Percentiles rank a stretch among this genome's conserved stretches.
Evolutionary conservation across 2,113 vertebrate genomes (phyloP).

Genomic region (Herpetotheres cachinnans): DNA sequence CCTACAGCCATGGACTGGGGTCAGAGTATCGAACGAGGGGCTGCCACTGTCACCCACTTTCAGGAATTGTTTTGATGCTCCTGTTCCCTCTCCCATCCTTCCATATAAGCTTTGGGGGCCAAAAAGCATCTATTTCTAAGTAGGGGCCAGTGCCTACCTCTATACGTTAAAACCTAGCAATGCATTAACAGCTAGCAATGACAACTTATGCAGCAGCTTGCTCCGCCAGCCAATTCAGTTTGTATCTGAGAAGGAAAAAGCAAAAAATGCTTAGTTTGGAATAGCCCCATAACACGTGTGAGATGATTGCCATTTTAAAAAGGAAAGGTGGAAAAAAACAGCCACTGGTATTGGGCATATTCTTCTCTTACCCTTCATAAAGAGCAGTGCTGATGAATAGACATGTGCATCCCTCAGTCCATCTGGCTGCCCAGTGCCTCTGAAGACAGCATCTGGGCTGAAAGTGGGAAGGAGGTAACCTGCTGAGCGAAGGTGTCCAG

Average conservation of each 20-base stretch:
- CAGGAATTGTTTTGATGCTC: background rate
- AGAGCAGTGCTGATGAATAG: background rate
- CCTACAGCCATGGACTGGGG: accelerated
- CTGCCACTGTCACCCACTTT: background rate
- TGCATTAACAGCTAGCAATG: background rate
- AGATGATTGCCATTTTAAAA: background rate
- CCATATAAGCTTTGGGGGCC: background rate
- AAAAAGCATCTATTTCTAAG: background rate
- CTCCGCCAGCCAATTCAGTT: background rate
- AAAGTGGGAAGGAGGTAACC: background rate
- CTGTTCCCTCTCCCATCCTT: background rate
- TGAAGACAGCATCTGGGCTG: background rate
- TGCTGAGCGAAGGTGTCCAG: background rate
- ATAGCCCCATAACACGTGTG: background rate
- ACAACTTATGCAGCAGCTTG: background rate
- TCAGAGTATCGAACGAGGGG: background rate
- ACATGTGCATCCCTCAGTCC: background rate
- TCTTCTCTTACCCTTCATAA: background rate
- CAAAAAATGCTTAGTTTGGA: background rate
- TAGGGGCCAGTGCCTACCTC: background rate
- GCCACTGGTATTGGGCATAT: background rate
- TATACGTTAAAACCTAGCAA: background rate
- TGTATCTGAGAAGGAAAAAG: background rate
- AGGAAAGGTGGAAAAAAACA: background rate
- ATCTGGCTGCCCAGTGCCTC: background rate